These are phyloP conservation scores for Cosmorhoe ocellata DNA, from an alignment of 2,888 invertebrate species.

Conservation along the genomic window DNA sequence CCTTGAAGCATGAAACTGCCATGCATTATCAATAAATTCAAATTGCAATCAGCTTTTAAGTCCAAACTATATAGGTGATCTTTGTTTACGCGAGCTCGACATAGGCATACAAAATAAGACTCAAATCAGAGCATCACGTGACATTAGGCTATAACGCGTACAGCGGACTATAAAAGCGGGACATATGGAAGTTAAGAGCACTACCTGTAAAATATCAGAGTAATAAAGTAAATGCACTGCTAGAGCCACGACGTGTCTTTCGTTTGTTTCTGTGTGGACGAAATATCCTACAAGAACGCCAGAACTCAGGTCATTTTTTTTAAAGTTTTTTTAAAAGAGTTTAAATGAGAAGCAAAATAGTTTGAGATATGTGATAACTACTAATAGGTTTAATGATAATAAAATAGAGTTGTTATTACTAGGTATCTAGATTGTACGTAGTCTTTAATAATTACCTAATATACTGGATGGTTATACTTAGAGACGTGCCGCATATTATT, in stretches of 20 bases:
- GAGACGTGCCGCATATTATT: slow-evolving; percentile 58
- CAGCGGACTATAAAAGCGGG: slow-evolving; percentile 74
- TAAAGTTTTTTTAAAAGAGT: too few relatives aligned
- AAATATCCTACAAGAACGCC: slow-evolving; percentile 32
- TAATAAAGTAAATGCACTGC: slow-evolving; percentile 80
- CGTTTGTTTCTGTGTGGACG: slow-evolving; percentile 44
- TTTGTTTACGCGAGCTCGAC: slow-evolving; percentile 23
- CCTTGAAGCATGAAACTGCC: too few relatives aligned
- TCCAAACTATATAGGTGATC: too few relatives aligned
- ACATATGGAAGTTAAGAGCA: slow-evolving; percentile 80
- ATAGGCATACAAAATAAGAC: slow-evolving; percentile 31
- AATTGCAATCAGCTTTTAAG: too few relatives aligned
- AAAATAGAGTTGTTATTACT: not conserved
- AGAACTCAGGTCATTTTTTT: not conserved
- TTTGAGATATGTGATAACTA: too few relatives aligned
- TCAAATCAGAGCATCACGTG: slow-evolving; percentile 70
- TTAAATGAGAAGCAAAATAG: too few relatives aligned
- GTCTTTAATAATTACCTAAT: slow-evolving; percentile 43
- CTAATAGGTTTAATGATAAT: too few relatives aligned
- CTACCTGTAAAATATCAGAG: slow-evolving; percentile 81
- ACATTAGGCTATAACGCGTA: slow-evolving; percentile 76
- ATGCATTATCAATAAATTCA: too few relatives aligned
- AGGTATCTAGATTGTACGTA: slow-evolving; percentile 3
- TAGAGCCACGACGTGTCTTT: slow-evolving; percentile 67
- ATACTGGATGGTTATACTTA: slow-evolving; percentile 67